phyloP scores from a whole-genome alignment of 2,888 invertebrate genomes.

The Tolmerus cingulatus region DNA sequence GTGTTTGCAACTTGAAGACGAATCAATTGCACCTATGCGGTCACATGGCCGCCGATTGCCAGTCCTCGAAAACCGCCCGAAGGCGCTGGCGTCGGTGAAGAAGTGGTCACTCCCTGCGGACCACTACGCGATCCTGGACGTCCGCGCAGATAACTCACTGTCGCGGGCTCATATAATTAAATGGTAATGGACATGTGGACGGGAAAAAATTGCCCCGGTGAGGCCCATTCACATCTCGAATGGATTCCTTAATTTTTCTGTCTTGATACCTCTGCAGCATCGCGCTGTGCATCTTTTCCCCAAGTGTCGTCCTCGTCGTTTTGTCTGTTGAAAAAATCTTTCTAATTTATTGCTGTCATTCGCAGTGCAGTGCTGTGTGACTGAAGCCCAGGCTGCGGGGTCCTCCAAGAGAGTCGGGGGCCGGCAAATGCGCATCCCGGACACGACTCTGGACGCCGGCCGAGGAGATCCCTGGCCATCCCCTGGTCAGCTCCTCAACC shows the following conservation, averaged over 20 bases:
- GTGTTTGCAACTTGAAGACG: not conserved
- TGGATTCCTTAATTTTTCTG: conserved; percentile 41
- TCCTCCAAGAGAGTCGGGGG: not conserved
- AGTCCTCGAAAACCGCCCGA: not conserved
- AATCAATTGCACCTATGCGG: not conserved
- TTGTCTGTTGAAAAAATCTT: conserved; percentile 24
- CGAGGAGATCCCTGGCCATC: not conserved
- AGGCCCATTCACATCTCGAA: conserved; percentile 32
- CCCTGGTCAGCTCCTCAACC: not conserved
- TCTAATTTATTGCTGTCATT: conserved; percentile 39
- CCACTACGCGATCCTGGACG: not conserved
- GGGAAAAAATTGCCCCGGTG: conserved; percentile 45
- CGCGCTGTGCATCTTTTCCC: not conserved
- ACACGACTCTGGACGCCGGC: not conserved
- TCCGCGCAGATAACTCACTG: conserved; percentile 46
- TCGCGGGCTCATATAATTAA: conserved; percentile 47
- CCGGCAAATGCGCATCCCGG: not conserved
- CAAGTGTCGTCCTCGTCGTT: not conserved
- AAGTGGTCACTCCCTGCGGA: not conserved
- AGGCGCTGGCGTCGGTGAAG: not conserved
- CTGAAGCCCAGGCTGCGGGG: not conserved
- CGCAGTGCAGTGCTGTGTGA: conserved; percentile 26
- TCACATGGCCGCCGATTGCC: not conserved
- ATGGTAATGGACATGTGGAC: conserved; percentile 49
- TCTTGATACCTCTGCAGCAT: not conserved